phyloP scores from a whole-genome alignment of 2,113 vertebrate species.

The sheep (Ovis aries) region DNA sequence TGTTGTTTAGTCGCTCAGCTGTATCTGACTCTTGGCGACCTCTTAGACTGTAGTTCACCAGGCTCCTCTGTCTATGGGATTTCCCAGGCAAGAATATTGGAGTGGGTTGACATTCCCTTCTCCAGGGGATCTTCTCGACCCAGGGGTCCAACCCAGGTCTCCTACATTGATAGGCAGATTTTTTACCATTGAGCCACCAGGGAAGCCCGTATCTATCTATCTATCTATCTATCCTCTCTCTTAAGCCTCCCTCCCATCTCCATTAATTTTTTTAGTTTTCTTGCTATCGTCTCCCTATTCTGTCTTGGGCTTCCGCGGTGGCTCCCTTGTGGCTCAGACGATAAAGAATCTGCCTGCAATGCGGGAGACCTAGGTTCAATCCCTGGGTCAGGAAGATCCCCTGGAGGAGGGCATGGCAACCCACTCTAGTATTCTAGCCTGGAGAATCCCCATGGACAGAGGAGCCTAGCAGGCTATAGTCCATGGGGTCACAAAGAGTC shows the following conservation, averaged over 20 bases:
- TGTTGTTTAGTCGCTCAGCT: not conserved
- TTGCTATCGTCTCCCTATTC: not conserved
- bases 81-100: not conserved
- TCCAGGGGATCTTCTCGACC: not conserved
- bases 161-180: not conserved
- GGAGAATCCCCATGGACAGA: not conserved
- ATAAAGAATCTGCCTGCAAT: not conserved
- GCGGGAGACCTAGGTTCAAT: not conserved
- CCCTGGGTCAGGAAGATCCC: not conserved
- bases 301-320: not conserved
- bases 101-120: not conserved
- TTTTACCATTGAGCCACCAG: not conserved
- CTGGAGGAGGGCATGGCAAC: not conserved
- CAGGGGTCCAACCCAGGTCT: not conserved
- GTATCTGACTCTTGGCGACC: not conserved
- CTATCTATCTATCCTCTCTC: not conserved
- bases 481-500: not conserved
- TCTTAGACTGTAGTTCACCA: not conserved
- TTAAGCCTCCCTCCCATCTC: not conserved
- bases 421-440: not conserved
- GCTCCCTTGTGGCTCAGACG: not conserved
- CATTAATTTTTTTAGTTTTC: not conserved
- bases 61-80: not conserved
- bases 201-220: not conserved
- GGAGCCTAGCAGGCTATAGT: not conserved